Percentiles rank a stretch among this genome's conserved stretches.
phyloP scores from a whole-genome alignment of 2,888 invertebrate genomes.

The Chymomyza procnemis region DNA sequence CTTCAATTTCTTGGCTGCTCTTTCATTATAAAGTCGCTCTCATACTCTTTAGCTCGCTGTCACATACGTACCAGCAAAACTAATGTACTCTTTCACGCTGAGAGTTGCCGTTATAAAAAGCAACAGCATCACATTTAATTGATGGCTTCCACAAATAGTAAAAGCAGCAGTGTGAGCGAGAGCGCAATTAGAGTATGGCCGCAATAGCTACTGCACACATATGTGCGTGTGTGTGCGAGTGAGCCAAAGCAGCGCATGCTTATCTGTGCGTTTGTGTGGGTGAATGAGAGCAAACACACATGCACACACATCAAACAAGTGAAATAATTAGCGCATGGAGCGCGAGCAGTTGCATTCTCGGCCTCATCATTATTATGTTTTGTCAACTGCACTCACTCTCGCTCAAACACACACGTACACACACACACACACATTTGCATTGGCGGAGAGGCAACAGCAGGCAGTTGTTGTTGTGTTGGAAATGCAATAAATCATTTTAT shows the following conservation, averaged over 20 bases:
- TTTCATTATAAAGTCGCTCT: no score
- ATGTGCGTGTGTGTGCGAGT: background rate
- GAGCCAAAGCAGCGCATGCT: background rate
- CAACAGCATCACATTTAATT: constrained; percentile 44
- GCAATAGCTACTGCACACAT: background rate
- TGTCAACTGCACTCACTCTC: constrained; percentile 34
- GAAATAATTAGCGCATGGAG: constrained; percentile 70
- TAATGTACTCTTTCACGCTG: background rate
- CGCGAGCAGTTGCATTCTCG: constrained; percentile 44
- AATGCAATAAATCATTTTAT: constrained; percentile 72
- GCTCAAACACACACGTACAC: constrained; percentile 17
- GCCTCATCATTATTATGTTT: constrained; percentile 22
- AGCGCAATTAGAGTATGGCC: background rate
- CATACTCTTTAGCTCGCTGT: background rate
- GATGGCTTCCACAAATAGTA: constrained; percentile 36
- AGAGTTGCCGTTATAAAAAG: constrained; percentile 23
- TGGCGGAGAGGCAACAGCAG: constrained; percentile 4
- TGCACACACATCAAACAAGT: no score
- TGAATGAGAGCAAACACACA: constrained; percentile 33
- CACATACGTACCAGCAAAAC: constrained; percentile 4
- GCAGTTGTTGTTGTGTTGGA: constrained; percentile 21
- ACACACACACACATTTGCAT: constrained; percentile 17
- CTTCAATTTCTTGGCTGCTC: no score
- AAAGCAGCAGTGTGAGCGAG: background rate
- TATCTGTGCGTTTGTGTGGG: constrained; percentile 1